Base-by-base conservation (phyloP, 92 coral and sea anemone species). In the Palythoa caribaeorum region DNA sequence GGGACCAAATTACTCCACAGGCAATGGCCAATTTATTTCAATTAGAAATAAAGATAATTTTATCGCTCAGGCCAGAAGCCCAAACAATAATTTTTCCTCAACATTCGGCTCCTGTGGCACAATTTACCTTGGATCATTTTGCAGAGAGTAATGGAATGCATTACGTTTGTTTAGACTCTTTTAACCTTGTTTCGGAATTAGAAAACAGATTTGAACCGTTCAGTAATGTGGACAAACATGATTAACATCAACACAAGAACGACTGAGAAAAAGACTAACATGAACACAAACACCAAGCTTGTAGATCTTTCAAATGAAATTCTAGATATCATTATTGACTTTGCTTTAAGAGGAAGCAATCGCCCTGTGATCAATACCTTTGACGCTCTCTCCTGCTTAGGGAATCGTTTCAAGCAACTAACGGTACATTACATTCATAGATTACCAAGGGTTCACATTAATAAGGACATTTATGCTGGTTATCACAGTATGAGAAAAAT, bases 401-500 rank as follows among this genome's bases (percentile, higher is more conserved):
- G 60, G 35, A 39, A n/a, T 75, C 57, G 60, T 47, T 75, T 75
- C 40, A 19, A 10, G 76, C 39, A 72, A 72, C 77, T 72, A 44
- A 35, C 53, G n/a, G 14, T n/a, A 13, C 52, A 11, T 9, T 72
- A 72, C 12, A 39, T 19, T 7, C 38, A 35, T 72, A 40, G 77
- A 68, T 44, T 79, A 5, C 85, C 85, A 21, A 21, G 38, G 53
- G 52, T 79, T 28, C 28, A 28, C 28, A 28, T 28, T 28, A 28
- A 28, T 28, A 28, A 28, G 28, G 28, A 28, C 28, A 28, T 28
- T 28, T 28, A 28, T 28, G 28, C 28, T 28, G 28, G 28, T 28
- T 28, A 28, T 28, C 75, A 38, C 38, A 83, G 86, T 37, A 60
- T 83, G 86, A 71, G 86, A n/a, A 37, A 66, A 15, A 65, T 83